These are phyloP conservation scores for Bombus superbus DNA, from an alignment of 1,140 invertebrate genomes.

Conservation along the genomic window DNA sequence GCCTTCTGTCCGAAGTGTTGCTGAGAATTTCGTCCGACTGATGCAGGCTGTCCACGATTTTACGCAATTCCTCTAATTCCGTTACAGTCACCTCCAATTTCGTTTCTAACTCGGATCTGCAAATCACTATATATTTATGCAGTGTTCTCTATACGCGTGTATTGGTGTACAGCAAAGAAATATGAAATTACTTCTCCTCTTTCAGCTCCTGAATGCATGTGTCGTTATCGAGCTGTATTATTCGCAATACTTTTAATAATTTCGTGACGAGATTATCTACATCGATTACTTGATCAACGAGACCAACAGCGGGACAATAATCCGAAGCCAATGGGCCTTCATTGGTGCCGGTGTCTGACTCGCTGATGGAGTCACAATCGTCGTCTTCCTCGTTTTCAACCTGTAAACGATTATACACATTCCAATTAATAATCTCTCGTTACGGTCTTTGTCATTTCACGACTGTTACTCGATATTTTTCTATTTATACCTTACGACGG, in stretches of 20 bases:
- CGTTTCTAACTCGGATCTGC: slow-evolving; percentile 76
- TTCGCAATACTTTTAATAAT: slow-evolving; percentile 88
- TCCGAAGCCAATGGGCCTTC: slow-evolving; percentile 74
- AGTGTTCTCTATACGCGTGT: neutral
- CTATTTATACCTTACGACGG: slow-evolving; percentile 73
- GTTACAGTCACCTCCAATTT: slow-evolving; percentile 70
- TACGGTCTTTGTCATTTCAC: neutral
- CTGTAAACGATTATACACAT: slow-evolving; percentile 47
- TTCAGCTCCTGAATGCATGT: slow-evolving; percentile 86
- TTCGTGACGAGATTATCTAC: slow-evolving; percentile 90
- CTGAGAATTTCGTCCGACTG: slow-evolving; percentile 69
- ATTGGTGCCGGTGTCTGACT: slow-evolving; percentile 75
- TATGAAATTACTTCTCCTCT: slow-evolving; percentile 81
- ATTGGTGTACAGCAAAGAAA: neutral
- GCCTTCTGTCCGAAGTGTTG: slow-evolving; percentile 69
- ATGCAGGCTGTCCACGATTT: slow-evolving; percentile 64
- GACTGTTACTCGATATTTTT: too few species aligned
- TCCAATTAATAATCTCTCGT: neutral
- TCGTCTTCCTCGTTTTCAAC: slow-evolving; percentile 80
- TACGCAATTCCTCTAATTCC: slow-evolving; percentile 73
- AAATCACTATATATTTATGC: slow-evolving; percentile 12
- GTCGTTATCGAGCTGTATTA: slow-evolving; percentile 88
- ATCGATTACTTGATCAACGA: slow-evolving; percentile 89
- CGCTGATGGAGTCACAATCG: slow-evolving; percentile 78
- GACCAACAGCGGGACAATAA: slow-evolving; percentile 78